phyloP scores from a whole-genome alignment of 2,797 vertebrate genomes.

The Sus cebifrons region DNA sequence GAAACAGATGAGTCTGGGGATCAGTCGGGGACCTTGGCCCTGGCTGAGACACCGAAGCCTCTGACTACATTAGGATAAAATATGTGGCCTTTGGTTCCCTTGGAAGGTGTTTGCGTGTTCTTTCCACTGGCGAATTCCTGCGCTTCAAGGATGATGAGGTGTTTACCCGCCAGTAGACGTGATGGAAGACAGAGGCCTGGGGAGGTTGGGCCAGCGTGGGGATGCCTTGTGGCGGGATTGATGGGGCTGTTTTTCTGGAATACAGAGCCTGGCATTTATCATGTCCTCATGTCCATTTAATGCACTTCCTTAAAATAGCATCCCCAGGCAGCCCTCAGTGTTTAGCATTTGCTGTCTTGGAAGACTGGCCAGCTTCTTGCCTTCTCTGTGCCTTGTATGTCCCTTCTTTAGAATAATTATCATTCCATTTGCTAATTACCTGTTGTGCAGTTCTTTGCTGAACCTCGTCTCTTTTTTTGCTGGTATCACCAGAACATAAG shows the following conservation, averaged over 20 bases:
- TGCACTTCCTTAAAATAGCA: conserved; percentile 7
- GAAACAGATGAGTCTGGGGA: not conserved
- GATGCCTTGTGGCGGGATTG: conserved; percentile 3
- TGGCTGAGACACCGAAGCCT: conserved; percentile 53
- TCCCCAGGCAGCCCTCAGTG: not conserved
- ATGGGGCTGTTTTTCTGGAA: conserved; percentile 1
- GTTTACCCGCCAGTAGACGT: conserved; percentile 85
- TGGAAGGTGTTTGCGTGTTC: conserved; percentile 84
- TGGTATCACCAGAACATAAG: not conserved
- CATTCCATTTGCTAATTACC: not conserved
- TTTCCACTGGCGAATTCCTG: conserved; percentile 87
- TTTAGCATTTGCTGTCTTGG: conserved; percentile 1
- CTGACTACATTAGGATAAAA: conserved; percentile 92
- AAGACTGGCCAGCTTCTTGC: not conserved
- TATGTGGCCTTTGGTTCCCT: conserved; percentile 84
- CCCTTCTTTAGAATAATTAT: not conserved
- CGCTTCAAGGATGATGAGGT: conserved; percentile 65
- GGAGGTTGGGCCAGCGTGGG: not conserved
- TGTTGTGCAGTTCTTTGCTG: not conserved
- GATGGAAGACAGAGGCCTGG: conserved; percentile 87
- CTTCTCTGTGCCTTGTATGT: not conserved
- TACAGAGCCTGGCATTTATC: conserved; percentile 28
- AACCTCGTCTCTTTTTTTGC: not conserved
- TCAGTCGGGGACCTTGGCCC: conserved; percentile 43
- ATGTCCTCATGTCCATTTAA: not conserved